Conservation (phyloP, 2,113 vertebrate species). For the Sapayoa aenigma region DNA sequence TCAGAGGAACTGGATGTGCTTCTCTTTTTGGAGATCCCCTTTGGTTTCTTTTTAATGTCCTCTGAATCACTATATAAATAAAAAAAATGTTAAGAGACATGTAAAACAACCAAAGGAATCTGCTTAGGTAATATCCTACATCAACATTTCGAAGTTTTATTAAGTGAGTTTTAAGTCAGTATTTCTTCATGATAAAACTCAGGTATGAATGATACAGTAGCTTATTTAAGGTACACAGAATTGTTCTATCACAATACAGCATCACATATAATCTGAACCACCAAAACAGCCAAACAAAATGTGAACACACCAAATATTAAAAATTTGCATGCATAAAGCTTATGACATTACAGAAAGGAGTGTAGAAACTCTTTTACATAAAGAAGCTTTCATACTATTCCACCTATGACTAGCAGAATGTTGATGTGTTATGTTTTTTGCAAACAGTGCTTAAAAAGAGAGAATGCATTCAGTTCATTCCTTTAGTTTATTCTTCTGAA, state of each 20-base stretch:
- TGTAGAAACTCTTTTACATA: neutral
- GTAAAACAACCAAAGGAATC: neutral
- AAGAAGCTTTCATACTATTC: neutral
- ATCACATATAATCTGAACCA: neutral
- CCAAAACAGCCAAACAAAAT: neutral
- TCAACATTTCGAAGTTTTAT: neutral
- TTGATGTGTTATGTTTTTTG: neutral
- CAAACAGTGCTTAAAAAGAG: neutral
- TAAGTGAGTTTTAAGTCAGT: neutral
- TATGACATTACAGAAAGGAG: neutral
- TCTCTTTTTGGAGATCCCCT: constrained; percentile 17
- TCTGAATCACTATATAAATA: constrained; percentile 65
- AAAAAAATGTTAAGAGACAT: neutral
- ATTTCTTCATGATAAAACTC: neutral
- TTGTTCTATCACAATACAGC: neutral
- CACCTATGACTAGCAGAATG: neutral
- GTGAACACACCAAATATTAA: neutral
- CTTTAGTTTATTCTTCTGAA: neutral
- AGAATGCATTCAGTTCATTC: neutral
- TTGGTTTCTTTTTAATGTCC: constrained; percentile 50
- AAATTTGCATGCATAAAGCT: neutral
- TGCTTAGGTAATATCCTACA: neutral
- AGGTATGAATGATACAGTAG: neutral
- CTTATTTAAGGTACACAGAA: neutral
- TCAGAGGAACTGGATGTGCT: constrained; percentile 59